Conservation (phyloP, 2,113 vertebrate species). For the Platysteira castanea region DNA sequence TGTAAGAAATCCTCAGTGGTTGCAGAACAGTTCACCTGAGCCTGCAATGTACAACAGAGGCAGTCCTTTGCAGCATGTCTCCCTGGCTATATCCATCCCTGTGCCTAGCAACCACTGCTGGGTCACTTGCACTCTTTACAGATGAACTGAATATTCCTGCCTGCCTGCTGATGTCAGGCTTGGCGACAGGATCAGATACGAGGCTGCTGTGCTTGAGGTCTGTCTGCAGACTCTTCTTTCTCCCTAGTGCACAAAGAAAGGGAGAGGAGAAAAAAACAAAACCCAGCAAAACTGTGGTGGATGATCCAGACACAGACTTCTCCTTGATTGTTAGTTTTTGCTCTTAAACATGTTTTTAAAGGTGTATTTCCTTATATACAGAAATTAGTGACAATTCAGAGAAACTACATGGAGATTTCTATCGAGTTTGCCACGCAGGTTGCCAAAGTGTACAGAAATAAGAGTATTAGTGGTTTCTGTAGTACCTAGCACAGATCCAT, state of each 20-base stretch:
- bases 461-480: not conserved
- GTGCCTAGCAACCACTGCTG: slow-evolving; percentile 36
- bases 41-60: not conserved
- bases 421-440: not conserved
- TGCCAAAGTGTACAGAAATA: not conserved
- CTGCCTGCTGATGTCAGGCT: slow-evolving; percentile 12
- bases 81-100: slow-evolving; percentile 1
- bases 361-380: not conserved
- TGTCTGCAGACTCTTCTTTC: not conserved
- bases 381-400: not conserved
- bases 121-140: not conserved
- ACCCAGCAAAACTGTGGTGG: not conserved
- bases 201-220: not conserved
- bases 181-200: not conserved
- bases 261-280: not conserved
- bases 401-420: not conserved
- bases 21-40: not conserved
- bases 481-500: rapidly evolving
- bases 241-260: not conserved
- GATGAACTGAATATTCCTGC: not conserved
- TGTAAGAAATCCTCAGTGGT: not conserved
- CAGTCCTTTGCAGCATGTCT: not conserved
- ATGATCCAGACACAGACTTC: not conserved
- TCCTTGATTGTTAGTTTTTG: not conserved
- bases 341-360: not conserved